A percentile compares a stretch with the other conserved stretches of the same genome.
phyloP scores from a whole-genome alignment of 2,797 vertebrate genomes.

The Sternarchorhynchus goeldii region DNA sequence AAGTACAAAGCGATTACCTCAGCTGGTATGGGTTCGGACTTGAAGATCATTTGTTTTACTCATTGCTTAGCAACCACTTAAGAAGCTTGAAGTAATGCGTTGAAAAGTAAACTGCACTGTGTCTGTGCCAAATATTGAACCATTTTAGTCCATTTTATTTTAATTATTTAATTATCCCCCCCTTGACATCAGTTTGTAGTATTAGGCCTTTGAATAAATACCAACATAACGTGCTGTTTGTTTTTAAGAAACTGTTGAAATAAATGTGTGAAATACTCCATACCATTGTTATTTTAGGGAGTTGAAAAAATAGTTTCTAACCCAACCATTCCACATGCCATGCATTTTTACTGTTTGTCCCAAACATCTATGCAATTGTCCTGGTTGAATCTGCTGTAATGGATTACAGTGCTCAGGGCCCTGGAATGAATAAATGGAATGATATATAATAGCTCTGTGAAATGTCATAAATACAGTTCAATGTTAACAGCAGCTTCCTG shows the following conservation, averaged over 20 bases:
- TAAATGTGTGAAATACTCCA: background rate
- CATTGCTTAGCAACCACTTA: slow-evolving; percentile 33
- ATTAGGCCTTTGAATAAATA: background rate
- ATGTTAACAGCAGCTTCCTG: background rate
- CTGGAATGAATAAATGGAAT: no score
- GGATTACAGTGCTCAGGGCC: no score
- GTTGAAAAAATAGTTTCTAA: slow-evolving; percentile 29
- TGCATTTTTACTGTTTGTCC: slow-evolving; percentile 16
- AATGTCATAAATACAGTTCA: no score
- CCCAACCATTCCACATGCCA: slow-evolving; percentile 22
- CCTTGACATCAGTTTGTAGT: background rate
- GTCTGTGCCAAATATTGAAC: background rate
- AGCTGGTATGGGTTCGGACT: slow-evolving; percentile 8
- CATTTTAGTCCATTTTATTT: background rate
- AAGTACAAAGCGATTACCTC: background rate
- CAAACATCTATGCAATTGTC: background rate
- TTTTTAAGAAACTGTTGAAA: background rate
- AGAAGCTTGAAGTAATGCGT: slow-evolving; percentile 1
- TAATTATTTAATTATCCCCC: no score
- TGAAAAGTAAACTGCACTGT: slow-evolving; percentile 21
- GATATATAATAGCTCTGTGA: no score
- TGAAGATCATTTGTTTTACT: slow-evolving; percentile 19
- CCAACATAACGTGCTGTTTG: background rate
- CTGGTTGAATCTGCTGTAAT: background rate
- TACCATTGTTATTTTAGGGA: slow-evolving; percentile 2